These are phyloP conservation scores for Bujurquina vittata DNA, from an alignment of 2,113 vertebrate genomes.

Conservation along the genomic window DNA sequence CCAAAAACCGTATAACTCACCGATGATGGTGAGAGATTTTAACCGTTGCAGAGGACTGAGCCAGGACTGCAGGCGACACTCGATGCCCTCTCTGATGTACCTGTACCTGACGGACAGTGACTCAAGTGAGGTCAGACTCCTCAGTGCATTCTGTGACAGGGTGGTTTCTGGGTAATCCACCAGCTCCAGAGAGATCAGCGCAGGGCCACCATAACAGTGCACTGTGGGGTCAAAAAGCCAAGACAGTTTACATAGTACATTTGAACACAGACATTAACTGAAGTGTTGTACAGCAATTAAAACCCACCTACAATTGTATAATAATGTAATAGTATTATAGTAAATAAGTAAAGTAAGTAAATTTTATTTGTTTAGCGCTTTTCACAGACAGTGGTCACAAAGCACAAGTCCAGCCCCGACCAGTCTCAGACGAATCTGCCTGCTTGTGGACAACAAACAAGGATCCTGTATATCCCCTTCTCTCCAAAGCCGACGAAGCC, in stretches of 20 bases:
- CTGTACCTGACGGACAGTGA: conserved; percentile 63
- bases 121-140: conserved; percentile 51
- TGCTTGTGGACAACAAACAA: too few relatives aligned
- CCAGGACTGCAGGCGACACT: conserved; percentile 70
- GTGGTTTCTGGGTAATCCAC: conserved; percentile 72
- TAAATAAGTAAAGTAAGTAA: too few relatives aligned
- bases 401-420: too few relatives aligned
- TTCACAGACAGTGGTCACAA: too few relatives aligned
- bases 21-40: conserved; percentile 59
- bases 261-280: not conserved
- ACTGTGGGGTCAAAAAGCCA: not conserved
- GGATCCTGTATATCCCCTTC: too few relatives aligned
- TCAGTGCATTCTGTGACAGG: conserved; percentile 53
- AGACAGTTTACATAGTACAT: not conserved
- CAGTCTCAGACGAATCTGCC: too few relatives aligned
- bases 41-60: conserved; percentile 56
- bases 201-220: conserved; percentile 39
- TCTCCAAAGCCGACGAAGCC: too few relatives aligned
- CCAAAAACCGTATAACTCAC: conserved; percentile 23
- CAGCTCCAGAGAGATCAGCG: conserved; percentile 61
- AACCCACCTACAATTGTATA: not conserved
- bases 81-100: conserved; percentile 66
- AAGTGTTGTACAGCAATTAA: not conserved
- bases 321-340: too few relatives aligned
- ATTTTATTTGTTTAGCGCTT: too few relatives aligned